These are phyloP conservation scores for Caenorhabditis zanzibari DNA, from an alignment of 2,888 invertebrate genomes.

Conservation along the genomic window DNA sequence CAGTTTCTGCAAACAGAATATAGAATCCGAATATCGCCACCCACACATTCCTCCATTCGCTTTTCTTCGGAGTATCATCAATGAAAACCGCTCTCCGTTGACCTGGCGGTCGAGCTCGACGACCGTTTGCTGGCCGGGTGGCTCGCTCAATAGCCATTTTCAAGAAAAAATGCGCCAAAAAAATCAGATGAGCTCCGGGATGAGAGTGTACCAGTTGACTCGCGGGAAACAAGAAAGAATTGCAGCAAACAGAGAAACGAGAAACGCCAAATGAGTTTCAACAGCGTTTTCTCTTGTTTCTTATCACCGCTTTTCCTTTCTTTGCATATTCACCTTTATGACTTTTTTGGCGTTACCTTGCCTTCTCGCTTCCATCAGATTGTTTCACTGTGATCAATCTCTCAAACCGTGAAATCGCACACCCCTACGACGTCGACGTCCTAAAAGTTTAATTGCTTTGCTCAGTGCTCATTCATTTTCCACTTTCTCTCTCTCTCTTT, in stretches of 20 bases:
- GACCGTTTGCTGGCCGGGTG: constrained; percentile 37
- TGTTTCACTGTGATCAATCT: constrained; percentile 52
- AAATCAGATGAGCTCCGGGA: constrained; percentile 2
- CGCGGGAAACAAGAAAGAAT: constrained; percentile 22
- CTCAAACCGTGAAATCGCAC: constrained; percentile 50
- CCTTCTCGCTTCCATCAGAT: constrained; percentile 54
- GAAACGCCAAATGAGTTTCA: constrained; percentile 64
- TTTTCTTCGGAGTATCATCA: constrained; percentile 43
- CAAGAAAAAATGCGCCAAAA: neutral
- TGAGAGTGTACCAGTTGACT: constrained; percentile 42
- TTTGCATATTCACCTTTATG: constrained; percentile 66
- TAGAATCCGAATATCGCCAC: constrained; percentile 70
- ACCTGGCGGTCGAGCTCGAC: constrained; percentile 44
- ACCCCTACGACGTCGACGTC: constrained; percentile 14
- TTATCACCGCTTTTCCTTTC: constrained; percentile 59
- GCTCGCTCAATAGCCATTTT: constrained; percentile 59
- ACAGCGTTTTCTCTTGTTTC: constrained; percentile 61
- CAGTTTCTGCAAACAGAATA: constrained; percentile 72
- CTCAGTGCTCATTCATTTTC: constrained; percentile 37
- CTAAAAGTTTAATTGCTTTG: constrained; percentile 55
- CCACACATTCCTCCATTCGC: constrained; percentile 64
- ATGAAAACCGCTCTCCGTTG: constrained; percentile 39
- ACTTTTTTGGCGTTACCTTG: constrained; percentile 55
- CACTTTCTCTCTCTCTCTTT: constrained; percentile 7
- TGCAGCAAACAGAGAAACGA: constrained; percentile 50